Conservation (phyloP, 2,888 invertebrate species). For the Cacoxenus indagator region DNA sequence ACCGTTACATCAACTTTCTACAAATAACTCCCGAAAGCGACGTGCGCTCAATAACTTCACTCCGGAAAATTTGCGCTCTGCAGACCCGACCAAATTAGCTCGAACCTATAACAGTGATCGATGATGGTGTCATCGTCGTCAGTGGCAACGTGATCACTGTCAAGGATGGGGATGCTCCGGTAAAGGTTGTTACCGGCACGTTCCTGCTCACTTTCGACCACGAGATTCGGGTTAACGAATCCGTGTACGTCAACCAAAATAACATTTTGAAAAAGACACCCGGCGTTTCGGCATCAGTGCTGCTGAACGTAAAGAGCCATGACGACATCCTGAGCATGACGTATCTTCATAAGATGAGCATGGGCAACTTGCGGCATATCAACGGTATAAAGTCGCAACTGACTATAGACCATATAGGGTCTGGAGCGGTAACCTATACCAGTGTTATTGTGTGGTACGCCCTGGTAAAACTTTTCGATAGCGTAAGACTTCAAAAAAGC, state of each 20-base stretch:
- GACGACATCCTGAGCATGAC: conserved; percentile 17
- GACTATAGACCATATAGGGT: too few species aligned
- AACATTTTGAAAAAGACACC: conserved; percentile 25
- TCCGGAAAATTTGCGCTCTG: conserved; percentile 30
- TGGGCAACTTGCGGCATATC: too few species aligned
- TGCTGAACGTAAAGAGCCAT: conserved; percentile 26
- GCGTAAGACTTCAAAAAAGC: too few species aligned
- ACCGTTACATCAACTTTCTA: conserved; percentile 28
- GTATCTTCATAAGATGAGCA: too few species aligned
- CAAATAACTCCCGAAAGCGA: conserved; percentile 20
- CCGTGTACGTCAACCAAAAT: conserved; percentile 28
- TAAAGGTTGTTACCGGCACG: conserved; percentile 27
- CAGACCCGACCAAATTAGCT: conserved; percentile 29
- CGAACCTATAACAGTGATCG: conserved; percentile 26
- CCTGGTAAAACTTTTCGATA: too few species aligned
- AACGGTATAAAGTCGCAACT: too few species aligned
- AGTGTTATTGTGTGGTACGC: too few species aligned
- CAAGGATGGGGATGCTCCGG: conserved; percentile 17
- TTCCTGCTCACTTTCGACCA: conserved; percentile 29
- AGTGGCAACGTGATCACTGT: conserved; percentile 21
- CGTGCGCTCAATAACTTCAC: conserved; percentile 34
- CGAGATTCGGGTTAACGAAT: conserved; percentile 19
- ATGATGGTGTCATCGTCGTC: conserved; percentile 32
- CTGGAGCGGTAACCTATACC: too few species aligned
- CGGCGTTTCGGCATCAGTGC: conserved; percentile 10